Conservation (phyloP, 2,113 vertebrate species). For the Corynorhinus townsendii region DNA sequence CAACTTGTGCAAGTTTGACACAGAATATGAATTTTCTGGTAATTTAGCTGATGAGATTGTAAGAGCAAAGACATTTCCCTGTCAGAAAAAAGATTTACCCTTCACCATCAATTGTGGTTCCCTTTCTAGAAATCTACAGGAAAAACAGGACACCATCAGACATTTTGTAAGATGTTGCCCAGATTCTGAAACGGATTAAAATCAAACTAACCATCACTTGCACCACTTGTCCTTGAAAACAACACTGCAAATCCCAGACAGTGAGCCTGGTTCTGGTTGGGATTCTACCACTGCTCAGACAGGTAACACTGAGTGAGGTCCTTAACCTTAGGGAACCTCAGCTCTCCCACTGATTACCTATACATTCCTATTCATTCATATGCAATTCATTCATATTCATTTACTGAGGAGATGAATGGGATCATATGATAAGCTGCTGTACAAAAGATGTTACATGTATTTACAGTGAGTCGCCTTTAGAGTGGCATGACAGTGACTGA, state of each 20-base stretch:
- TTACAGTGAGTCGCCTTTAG: not conserved
- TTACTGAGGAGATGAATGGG: not conserved
- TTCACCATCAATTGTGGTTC: not conserved
- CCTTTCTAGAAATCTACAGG: conserved; percentile 44
- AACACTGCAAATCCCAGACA: not conserved
- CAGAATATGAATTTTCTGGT: conserved; percentile 51
- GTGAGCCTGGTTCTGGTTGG: not conserved
- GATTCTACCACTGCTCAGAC: not conserved
- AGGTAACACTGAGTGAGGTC: not conserved
- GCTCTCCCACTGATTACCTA: not conserved
- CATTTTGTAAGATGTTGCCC: not conserved
- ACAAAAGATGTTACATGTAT: not conserved
- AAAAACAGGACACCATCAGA: conserved; percentile 17
- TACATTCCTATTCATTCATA: not conserved
- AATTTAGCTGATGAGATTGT: conserved; percentile 41
- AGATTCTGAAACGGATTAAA: conserved; percentile 37
- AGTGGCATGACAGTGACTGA: not conserved
- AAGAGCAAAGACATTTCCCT: conserved; percentile 34
- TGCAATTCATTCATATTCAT: not conserved
- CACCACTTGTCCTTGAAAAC: conserved; percentile 19
- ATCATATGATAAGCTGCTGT: not conserved
- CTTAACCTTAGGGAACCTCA: not conserved
- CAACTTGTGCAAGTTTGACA: conserved; percentile 37
- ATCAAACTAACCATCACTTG: conserved; percentile 21
- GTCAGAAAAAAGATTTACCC: conserved; percentile 40